A percentile compares a stretch with the other conserved stretches of the same genome.
phyloP scores from a whole-genome alignment of 2,888 invertebrate genomes.

The Homarus gammarus region DNA sequence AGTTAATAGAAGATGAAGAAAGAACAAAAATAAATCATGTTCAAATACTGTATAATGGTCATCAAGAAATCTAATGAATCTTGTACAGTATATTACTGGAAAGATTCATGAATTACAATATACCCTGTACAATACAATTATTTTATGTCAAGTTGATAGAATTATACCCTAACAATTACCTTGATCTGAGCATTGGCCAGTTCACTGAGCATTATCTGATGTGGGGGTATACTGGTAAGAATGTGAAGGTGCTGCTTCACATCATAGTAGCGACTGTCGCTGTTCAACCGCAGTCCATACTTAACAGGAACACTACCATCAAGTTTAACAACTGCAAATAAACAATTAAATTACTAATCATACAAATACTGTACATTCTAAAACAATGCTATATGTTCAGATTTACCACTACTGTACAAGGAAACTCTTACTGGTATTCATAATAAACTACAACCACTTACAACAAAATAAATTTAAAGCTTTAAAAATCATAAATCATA shows the following conservation, averaged over 20 bases:
- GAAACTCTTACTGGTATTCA: not conserved
- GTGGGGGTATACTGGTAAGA: conserved; percentile 77
- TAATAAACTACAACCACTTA: too few species aligned
- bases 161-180: conserved; percentile 51
- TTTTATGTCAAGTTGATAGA: too few species aligned
- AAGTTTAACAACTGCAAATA: conserved; percentile 84
- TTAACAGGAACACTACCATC: conserved; percentile 91
- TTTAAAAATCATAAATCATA: not conserved
- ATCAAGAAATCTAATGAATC: too few species aligned
- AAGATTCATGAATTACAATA: too few species aligned
- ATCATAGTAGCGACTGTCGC: conserved; percentile 89
- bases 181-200: conserved; percentile 78
- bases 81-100: too few species aligned
- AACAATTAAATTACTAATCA: not conserved
- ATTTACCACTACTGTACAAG: not conserved
- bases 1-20: too few species aligned
- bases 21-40: too few species aligned
- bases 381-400: not conserved
- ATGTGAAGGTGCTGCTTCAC: conserved; percentile 85
- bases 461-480: not conserved
- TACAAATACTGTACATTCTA: not conserved
- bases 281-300: conserved; percentile 90
- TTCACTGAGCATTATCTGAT: conserved; percentile 82
- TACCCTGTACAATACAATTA: too few species aligned
- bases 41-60: too few species aligned